These are phyloP conservation scores for Flexamia atlantica DNA, from an alignment of 2,888 invertebrate species.

Conservation along the genomic window DNA sequence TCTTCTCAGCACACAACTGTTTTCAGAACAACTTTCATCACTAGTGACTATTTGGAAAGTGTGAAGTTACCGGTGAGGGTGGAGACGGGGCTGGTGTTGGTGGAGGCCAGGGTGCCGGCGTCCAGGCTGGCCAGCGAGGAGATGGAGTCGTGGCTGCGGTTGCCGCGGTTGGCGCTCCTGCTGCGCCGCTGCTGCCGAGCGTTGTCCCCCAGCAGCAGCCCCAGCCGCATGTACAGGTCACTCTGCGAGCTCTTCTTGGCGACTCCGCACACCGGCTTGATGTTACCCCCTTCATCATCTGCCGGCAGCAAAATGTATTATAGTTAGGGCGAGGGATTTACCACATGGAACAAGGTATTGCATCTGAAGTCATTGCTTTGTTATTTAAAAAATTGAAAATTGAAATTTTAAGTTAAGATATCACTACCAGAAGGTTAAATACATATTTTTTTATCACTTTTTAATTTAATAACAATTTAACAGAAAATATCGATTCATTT, in stretches of 20 bases:
- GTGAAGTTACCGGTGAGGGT: conserved; percentile 85
- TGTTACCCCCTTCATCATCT: conserved; percentile 87
- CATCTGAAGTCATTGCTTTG: no score
- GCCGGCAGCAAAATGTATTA: conserved; percentile 54
- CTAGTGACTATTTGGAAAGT: no score
- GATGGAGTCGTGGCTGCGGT: conserved; percentile 74
- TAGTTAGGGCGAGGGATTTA: no score
- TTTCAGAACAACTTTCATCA: no score
- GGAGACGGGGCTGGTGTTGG: conserved; percentile 93
- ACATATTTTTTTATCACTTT: no score
- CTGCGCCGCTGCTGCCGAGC: conserved; percentile 75
- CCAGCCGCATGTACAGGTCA: conserved; percentile 90
- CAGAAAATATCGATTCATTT: no score
- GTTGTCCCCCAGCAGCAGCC: conserved; percentile 87
- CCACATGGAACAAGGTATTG: no score
- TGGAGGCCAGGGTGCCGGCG: conserved; percentile 84
- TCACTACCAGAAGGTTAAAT: no score
- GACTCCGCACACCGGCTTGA: conserved; percentile 76
- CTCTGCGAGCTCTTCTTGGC: conserved; percentile 80
- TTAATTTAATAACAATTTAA: no score
- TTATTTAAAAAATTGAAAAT: no score
- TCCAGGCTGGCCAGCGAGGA: conserved; percentile 79
- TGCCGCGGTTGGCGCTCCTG: conserved; percentile 72
- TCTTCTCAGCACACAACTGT: no score
- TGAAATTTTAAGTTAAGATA: no score